Conservation (phyloP, 2,113 vertebrate genomes). For the Burhinus oedicnemus region DNA sequence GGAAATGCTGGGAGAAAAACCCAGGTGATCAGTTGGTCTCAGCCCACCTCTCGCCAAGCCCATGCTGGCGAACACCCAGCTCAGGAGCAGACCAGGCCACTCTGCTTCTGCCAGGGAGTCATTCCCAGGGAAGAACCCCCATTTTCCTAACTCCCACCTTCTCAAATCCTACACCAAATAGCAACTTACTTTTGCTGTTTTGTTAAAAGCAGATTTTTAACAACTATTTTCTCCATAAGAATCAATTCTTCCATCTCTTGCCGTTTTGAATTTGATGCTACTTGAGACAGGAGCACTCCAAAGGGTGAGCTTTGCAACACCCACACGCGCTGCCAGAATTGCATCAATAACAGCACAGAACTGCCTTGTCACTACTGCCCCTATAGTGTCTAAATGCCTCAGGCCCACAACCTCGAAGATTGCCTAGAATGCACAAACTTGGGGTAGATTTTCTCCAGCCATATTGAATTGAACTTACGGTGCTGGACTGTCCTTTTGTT, state of each 20-base stretch:
- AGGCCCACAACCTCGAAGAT: not conserved
- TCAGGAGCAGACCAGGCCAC: not conserved
- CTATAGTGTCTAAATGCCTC: not conserved
- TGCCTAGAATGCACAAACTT: not conserved
- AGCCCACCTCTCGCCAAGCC: not conserved
- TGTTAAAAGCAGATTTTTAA: not conserved
- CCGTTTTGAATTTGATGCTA: not conserved
- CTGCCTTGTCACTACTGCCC: not conserved
- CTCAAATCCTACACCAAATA: not conserved
- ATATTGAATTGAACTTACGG: not conserved
- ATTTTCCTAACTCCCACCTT: not conserved
- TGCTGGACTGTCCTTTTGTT: not conserved
- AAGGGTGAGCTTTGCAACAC: not conserved
- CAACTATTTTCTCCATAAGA: not conserved
- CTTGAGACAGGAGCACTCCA: not conserved
- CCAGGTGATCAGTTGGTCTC: not conserved
- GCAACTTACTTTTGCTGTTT: not conserved
- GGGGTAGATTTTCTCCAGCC: not conserved
- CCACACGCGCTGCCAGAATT: not conserved
- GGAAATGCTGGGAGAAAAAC: not conserved
- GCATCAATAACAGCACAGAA: not conserved
- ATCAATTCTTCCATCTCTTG: not conserved
- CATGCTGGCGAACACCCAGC: accelerated
- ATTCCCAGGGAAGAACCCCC: not conserved
- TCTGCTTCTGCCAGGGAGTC: not conserved